Evolutionary conservation across 2,888 invertebrate genomes (phyloP).

Genomic region (Escarpia spicata): DNA sequence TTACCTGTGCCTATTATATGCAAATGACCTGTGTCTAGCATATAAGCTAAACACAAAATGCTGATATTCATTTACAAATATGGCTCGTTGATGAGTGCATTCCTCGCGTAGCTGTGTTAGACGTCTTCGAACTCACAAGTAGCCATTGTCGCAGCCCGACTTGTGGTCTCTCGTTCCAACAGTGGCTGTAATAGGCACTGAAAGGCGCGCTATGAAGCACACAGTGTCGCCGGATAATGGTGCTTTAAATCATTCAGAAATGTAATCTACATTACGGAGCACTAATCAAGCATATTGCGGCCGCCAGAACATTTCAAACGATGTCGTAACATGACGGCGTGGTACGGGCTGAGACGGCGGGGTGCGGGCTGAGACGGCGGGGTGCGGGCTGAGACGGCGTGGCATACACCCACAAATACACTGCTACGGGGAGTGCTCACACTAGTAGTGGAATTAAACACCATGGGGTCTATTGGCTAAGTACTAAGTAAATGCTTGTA

Average conservation of each 20-base stretch:
- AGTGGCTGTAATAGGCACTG: neutral
- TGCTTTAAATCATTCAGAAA: neutral
- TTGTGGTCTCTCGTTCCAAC: neutral
- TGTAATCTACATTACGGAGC: neutral
- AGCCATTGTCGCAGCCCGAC: neutral
- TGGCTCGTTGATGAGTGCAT: neutral
- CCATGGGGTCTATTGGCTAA: neutral
- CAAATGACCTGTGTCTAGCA: no score
- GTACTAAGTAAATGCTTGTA: neutral
- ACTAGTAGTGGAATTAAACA: neutral
- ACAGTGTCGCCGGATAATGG: neutral
- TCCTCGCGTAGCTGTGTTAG: neutral
- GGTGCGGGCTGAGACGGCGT: no score
- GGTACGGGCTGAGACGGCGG: neutral
- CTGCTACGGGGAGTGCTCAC: no score
- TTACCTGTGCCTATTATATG: no score
- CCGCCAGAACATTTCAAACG: neutral
- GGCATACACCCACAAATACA: no score
- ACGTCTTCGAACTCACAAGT: neutral
- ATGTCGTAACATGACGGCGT: neutral
- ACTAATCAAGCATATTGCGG: neutral
- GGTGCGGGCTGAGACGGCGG: no score
- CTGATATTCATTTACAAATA: neutral
- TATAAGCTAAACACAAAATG: neutral
- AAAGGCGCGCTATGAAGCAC: neutral